Conservation (phyloP, 2,888 invertebrate species). For the Drosophila anomalipes region DNA sequence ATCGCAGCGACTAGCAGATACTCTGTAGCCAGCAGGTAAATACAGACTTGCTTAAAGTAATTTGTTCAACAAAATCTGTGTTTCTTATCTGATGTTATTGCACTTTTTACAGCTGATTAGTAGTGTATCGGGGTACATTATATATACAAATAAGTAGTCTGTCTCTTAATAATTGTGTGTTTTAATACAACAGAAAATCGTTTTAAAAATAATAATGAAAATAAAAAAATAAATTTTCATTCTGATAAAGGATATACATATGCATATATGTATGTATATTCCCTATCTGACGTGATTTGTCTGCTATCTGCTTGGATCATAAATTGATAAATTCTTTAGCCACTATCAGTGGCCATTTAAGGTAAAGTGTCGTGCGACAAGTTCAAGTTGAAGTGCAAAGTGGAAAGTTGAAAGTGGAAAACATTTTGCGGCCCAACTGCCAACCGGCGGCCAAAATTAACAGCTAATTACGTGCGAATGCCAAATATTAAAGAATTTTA, state of each 20-base stretch:
- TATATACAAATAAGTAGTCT: background rate
- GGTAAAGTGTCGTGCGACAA: slow-evolving; percentile 41
- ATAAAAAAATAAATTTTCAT: background rate
- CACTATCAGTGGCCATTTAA: background rate
- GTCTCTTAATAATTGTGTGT: background rate
- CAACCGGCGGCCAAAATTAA: slow-evolving; percentile 68
- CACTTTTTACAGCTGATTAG: background rate
- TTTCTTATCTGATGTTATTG: background rate
- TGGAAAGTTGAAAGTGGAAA: slow-evolving; percentile 31
- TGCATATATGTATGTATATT: background rate
- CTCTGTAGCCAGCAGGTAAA: background rate
- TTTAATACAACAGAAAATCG: background rate
- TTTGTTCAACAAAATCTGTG: background rate
- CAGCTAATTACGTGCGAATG: slow-evolving; percentile 75
- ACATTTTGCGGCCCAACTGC: background rate
- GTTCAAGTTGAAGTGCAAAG: slow-evolving; percentile 54
- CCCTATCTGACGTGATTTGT: background rate
- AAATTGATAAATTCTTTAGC: background rate
- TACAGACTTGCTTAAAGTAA: background rate
- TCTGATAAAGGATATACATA: background rate
- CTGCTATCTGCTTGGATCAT: background rate
- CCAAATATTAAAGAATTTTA: slow-evolving; percentile 58
- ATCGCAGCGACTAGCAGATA: background rate
- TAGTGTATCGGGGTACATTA: background rate
- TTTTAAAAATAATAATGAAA: background rate